phyloP scores from a whole-genome alignment of 2,888 invertebrate species.

The Ennomos quercinarius region DNA sequence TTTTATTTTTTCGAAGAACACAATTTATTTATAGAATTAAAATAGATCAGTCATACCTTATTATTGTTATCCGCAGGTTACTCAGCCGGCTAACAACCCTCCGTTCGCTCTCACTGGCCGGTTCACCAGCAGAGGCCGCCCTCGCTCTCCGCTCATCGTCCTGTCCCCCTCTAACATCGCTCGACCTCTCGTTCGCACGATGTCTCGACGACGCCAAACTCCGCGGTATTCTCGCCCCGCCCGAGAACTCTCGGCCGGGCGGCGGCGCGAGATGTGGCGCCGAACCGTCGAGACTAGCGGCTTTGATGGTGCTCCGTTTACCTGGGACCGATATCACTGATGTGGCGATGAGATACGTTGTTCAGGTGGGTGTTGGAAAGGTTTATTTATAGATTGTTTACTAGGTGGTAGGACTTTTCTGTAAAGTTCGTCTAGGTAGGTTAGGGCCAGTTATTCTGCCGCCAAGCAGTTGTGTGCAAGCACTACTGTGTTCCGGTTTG shows the following conservation, averaged over 20 bases:
- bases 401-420: too few relatives aligned
- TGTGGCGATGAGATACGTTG: conserved; percentile 88
- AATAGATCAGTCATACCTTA: too few relatives aligned
- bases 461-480: too few relatives aligned
- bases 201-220: conserved; percentile 94
- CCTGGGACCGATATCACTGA: conserved; percentile 96
- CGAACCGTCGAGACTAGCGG: conserved; percentile 86
- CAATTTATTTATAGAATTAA: too few relatives aligned
- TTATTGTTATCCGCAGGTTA: conserved; percentile 71
- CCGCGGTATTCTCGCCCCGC: conserved; percentile 94
- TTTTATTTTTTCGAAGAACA: too few relatives aligned
- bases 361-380: conserved; percentile 60
- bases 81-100: conserved; percentile 93
- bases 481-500: too few relatives aligned
- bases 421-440: too few relatives aligned
- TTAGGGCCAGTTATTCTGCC: too few relatives aligned
- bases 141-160: conserved; percentile 92
- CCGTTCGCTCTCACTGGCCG: conserved; percentile 91
- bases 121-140: conserved; percentile 91
- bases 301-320: conserved; percentile 90
- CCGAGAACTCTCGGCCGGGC: conserved; percentile 92
- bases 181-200: conserved; percentile 95
- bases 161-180: conserved; percentile 90
- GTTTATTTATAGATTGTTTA: too few relatives aligned
- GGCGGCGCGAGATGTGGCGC: conserved; percentile 73